These are phyloP conservation scores for Drosophila nasuta DNA, from an alignment of 1,140 invertebrate species.

Conservation along the genomic window DNA sequence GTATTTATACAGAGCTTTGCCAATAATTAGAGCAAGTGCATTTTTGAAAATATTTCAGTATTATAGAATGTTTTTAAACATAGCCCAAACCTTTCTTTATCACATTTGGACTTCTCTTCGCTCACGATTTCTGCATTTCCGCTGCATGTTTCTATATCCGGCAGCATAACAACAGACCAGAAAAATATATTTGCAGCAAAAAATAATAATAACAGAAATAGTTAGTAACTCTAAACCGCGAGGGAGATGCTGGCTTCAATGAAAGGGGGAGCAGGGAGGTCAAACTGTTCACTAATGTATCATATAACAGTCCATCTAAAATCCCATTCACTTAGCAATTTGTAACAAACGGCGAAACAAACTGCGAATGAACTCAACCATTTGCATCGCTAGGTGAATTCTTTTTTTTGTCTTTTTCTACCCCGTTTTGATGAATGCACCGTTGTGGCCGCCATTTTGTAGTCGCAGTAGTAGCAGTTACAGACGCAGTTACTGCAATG, in stretches of 20 bases:
- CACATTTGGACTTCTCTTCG: background rate
- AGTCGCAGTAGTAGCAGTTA: slow-evolving; percentile 55
- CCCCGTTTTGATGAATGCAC: slow-evolving; percentile 54
- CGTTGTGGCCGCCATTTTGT: slow-evolving; percentile 78
- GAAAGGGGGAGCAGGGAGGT: background rate
- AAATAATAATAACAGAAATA: slow-evolving; percentile 17
- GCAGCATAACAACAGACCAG: slow-evolving; percentile 55
- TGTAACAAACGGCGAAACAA: slow-evolving; percentile 46
- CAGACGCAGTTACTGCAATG: slow-evolving; percentile 25
- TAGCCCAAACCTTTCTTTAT: background rate
- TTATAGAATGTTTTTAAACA: background rate
- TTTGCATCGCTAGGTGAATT: slow-evolving; percentile 49
- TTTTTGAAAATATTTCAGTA: background rate
- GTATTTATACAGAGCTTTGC: slow-evolving; percentile 70
- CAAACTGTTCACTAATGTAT: slow-evolving; percentile 38
- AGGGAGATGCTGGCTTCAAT: background rate
- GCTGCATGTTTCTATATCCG: slow-evolving; percentile 79
- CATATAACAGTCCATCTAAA: slow-evolving; percentile 41
- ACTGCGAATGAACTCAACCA: slow-evolving; percentile 51
- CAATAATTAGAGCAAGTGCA: slow-evolving; percentile 17
- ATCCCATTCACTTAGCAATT: slow-evolving; percentile 56
- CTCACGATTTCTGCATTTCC: slow-evolving; percentile 59
- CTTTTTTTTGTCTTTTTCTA: slow-evolving; percentile 10
- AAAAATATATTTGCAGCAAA: slow-evolving; percentile 35
- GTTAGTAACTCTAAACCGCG: slow-evolving; percentile 12